Base-by-base conservation (phyloP, 2,888 invertebrate species). In the Agrochola litura region DNA sequence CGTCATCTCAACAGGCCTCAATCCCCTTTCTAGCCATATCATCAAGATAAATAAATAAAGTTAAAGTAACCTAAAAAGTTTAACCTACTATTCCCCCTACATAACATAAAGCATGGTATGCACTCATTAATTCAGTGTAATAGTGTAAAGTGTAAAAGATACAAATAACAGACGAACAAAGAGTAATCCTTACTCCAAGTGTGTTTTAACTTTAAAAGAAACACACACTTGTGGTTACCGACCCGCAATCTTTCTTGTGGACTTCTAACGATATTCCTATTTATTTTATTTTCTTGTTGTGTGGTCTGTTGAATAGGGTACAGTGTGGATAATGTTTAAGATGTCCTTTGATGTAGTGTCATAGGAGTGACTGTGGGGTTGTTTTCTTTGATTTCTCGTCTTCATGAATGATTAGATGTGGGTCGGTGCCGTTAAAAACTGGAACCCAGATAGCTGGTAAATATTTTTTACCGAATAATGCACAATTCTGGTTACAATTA, bases 101-200 rank as follows among this genome's bases (percentile, higher is more conserved):
- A 14, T 5, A 52, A 61, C 25, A 8, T 63, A 71, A 49, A 52
- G 12, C 0, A 43, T 30, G 61, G 66, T 41, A 83, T 46, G 52
- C 70, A 73, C 85, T 85, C 78, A 82, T 73, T 78, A 82, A 85
- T 78, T 70, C 77, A 67, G 73, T 72, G 46, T 76, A 66, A 73
- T 76, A 67, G 73, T 72, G 46, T 76, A 66, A 73, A 73, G 56
- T 65, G 43, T 75, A 79, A 82, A 82, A 75, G 49, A 63, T 30
- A 65, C 43, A 73, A 76, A 81, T 72, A 74, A 63, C 75, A 73
- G 30, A 71, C 16, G 65, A 76, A 84, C 84, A 83, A 86, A 70
- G 73, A 64, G n/a, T 22, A 58, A 68, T 63, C 56, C 68, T 56
- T 54, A 64, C 16, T 16, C 52, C 46, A 69, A 71, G 56, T 61